phyloP scores from a whole-genome alignment of 2,797 vertebrate genomes.

The Coregonus ussuriensis region DNA sequence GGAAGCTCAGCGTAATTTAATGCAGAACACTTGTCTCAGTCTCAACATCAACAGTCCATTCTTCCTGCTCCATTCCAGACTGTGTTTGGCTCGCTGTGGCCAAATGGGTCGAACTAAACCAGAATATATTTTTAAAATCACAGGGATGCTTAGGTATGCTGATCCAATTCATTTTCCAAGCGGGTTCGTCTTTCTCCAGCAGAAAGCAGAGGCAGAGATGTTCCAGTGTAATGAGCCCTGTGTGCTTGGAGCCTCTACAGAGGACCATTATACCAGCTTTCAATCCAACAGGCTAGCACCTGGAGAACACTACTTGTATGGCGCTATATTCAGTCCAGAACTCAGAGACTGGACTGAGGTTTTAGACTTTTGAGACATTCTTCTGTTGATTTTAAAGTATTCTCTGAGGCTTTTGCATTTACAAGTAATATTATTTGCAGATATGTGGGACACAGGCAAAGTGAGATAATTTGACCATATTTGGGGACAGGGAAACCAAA shows the following conservation, averaged over 20 bases:
- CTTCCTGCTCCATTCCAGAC: conserved; percentile 30
- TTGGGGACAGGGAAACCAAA: conserved; percentile 1
- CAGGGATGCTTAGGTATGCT: conserved; percentile 20
- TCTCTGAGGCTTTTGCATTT: background rate
- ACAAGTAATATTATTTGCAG: too few relatives aligned
- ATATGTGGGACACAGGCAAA: background rate
- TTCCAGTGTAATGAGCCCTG: conserved; percentile 57
- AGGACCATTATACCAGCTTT: conserved; percentile 48
- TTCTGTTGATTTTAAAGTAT: background rate
- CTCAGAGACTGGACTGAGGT: conserved; percentile 10
- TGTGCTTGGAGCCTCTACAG: conserved; percentile 57
- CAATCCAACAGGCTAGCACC: conserved; percentile 46
- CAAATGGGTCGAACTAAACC: conserved; percentile 45
- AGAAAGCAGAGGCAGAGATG: conserved; percentile 49
- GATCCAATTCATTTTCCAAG: conserved; percentile 50
- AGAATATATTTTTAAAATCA: conserved; percentile 38
- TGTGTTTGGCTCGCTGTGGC: conserved; percentile 30
- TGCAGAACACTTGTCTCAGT: conserved; percentile 26
- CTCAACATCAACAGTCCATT: conserved; percentile 38
- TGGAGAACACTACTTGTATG: conserved; percentile 58
- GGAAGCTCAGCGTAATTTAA: conserved; percentile 31
- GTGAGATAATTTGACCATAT: background rate
- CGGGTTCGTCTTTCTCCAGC: conserved; percentile 32
- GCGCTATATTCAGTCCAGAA: conserved; percentile 50
- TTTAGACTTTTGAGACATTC: background rate